Base-by-base conservation (phyloP, 2,888 invertebrate genomes). In the Lasioglossum villosulum region DNA sequence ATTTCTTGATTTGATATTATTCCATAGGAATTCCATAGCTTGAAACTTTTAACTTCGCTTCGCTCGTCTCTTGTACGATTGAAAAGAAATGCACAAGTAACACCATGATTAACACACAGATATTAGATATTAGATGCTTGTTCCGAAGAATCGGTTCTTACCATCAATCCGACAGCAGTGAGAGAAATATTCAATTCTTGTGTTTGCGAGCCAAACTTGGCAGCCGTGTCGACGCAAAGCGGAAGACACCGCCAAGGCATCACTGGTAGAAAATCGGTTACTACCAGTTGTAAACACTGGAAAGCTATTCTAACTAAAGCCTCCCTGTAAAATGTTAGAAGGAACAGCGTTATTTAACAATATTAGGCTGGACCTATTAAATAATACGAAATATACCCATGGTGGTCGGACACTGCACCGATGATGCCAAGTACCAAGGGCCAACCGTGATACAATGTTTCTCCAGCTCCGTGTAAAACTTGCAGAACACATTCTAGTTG, bases 161-260 rank as follows among this genome's bases (percentile, higher is more conserved):
- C 99, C 98, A 99, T 98, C 77, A 99, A 96, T 30, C 99, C 99
- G 77, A 99, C 98, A 68, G 99, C 99, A 8, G 99, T 99, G 66
- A 99, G 96, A 45, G 99, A 99, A 93, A 99, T 99, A 95, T 99
- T 99, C 78, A 99, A 96, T 95, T 99, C 99, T 95, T 98, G 98
- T 68, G 98, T 98, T 96, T 99, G 99, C 27, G 98, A 97, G 34
- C 99, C 99, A 96, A 99, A 99, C 94, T 98, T 98, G 0, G 99
- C 98, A 6, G 99, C 99, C 0, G 99, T 98, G 89, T 98, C 98
- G 30, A 99, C 97, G 94, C 98, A 99, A 75, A 98, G 96, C 42
- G 98, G 98, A 91, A 99, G 96, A 95, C 99, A 99, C 87, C 98
- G 96, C 96, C 98, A 98, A 0, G 99, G 99, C 96, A 99, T 98